Conservation (phyloP, 2,113 vertebrate species). For the Protobothrops flavoviridis region DNA sequence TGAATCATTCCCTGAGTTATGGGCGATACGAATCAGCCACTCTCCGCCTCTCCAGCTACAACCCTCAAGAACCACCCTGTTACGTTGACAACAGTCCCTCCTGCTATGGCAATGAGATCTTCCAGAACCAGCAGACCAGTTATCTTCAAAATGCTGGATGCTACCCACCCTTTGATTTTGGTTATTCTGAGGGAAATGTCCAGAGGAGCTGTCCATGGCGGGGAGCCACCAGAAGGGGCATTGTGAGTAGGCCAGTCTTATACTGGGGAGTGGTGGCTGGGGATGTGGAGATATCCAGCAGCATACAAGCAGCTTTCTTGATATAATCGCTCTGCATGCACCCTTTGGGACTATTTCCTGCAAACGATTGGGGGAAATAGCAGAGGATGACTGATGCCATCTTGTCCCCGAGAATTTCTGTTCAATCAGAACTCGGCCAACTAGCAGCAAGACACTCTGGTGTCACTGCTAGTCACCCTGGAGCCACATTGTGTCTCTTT, state of each 20-base stretch:
- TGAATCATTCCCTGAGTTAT: constrained; percentile 65
- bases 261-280: too few species aligned
- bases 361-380: neutral
- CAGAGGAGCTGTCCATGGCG: constrained; percentile 69
- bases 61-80: neutral
- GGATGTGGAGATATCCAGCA: neutral
- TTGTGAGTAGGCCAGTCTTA: constrained; percentile 12
- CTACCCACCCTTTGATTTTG: constrained; percentile 20
- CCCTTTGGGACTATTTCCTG: neutral
- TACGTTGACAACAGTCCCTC: constrained; percentile 62
- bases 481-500: neutral
- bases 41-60: constrained; percentile 9
- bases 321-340: neutral
- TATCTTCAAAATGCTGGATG: constrained; percentile 12
- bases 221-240: constrained; percentile 52
- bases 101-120: constrained; percentile 71
- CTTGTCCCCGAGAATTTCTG: neutral
- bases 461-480: neutral
- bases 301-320: neutral
- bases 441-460: neutral
- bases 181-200: constrained; percentile 47
- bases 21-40: constrained; percentile 12
- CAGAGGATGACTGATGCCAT: neutral
- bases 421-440: neutral
- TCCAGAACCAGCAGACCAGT: constrained; percentile 47